Base-by-base conservation (phyloP, 2,797 vertebrate species). In the Gambusia yucatana region DNA sequence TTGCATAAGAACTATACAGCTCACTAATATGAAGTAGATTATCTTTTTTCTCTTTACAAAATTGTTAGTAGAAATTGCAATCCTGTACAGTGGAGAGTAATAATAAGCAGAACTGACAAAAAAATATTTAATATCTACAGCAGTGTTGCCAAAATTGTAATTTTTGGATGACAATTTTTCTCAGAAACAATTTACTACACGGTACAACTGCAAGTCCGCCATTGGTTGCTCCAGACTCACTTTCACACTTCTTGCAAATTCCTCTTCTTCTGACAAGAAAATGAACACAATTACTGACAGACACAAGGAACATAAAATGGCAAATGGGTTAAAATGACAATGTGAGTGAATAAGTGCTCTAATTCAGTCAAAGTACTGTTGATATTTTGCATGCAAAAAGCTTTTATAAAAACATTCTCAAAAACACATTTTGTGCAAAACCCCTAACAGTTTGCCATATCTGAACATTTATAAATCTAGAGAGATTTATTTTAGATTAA, bases 381-480 rank as follows among this genome's bases (percentile, higher is more conserved):
- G 1, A 43, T 4, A 22, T 36, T 7, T 41, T 43, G 10, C 22
- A 69, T 43, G 41, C 22, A 69, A n/a, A 25, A 41, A 69, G 22
- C 65, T 69, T 69, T 69, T 69, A 13, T 1, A 36, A 6, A 10
- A 52, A 50, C 25, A 50, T n/a, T 57, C 11, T 57, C 28, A 4
- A 28, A 57, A 57, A 57, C 11, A 69, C 8, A 43, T 17, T 33
- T 33, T 63, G 44, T 57, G 33, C 48, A 73, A 81, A 50, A 55
- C 6, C 17, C 28, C 28, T 47, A 6, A 22, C 9, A 73, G 52
- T 57, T 17, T 43, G 6, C 50, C 50, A 50, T 70, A 71, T 10
- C 17, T 81, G 17, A 6, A 14, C 3, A n/a, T 80, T 41, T 36
- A 2, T 57, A 77, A 33, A 76, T 78, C 11, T 79, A 47, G 46